Conservation (phyloP, 2,797 vertebrate genomes). For the Sebastes vulpes region DNA sequence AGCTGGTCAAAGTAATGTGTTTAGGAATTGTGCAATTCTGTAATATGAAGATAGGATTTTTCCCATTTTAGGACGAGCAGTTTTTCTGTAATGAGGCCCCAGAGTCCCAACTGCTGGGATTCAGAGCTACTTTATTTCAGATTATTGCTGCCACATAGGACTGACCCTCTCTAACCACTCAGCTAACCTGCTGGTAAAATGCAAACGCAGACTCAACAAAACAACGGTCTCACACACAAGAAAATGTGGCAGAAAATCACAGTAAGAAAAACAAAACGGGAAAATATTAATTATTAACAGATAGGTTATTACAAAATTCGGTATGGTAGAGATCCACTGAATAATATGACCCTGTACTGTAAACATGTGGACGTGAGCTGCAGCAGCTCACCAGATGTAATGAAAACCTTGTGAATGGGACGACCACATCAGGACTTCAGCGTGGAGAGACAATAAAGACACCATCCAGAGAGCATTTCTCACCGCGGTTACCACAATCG, state of each 20-base stretch:
- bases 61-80: background rate
- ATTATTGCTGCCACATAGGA: background rate
- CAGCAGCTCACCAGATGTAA: slow-evolving; percentile 17
- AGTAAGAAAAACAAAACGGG: background rate
- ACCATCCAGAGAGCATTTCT: slow-evolving; percentile 47
- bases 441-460: slow-evolving; percentile 51
- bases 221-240: background rate
- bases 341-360: background rate
- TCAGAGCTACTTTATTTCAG: slow-evolving; percentile 3
- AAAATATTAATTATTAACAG: background rate
- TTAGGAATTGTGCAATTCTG: background rate
- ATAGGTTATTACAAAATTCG: background rate
- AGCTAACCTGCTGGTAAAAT: background rate
- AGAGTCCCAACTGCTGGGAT: background rate
- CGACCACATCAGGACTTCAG: slow-evolving; percentile 14
- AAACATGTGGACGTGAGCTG: slow-evolving; percentile 33
- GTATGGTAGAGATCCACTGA: background rate
- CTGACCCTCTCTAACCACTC: background rate
- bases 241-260: background rate
- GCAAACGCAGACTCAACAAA: slow-evolving; percentile 5
- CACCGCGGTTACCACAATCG: slow-evolving; percentile 46
- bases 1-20: background rate
- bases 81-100: background rate
- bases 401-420: slow-evolving; percentile 15
- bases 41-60: background rate